A percentile compares a stretch with the other conserved stretches of the same genome.
Conservation (phyloP, 2,113 vertebrate genomes). For the Catharus minimus region DNA sequence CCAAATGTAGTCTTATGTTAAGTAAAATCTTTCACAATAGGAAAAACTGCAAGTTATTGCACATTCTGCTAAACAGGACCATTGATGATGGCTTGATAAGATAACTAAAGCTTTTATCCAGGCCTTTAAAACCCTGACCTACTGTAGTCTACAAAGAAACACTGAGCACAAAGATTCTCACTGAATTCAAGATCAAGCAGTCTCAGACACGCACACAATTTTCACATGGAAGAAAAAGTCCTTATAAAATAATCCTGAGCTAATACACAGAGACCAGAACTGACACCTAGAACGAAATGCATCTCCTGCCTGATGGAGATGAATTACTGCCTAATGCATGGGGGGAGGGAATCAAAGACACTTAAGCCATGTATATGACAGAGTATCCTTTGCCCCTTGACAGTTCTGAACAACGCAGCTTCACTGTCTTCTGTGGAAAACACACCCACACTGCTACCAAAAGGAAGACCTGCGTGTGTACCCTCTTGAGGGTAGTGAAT, state of each 20-base stretch:
- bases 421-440: not conserved
- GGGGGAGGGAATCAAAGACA: rapidly evolving
- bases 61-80: not conserved
- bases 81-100: not conserved
- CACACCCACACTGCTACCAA: too few species aligned
- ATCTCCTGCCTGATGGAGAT: not conserved
- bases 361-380: rapidly evolving
- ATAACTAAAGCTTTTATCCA: not conserved
- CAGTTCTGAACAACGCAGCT: not conserved
- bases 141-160: not conserved
- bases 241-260: not conserved
- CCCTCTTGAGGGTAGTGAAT: not conserved
- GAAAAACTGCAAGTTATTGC: not conserved
- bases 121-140: not conserved
- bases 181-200: not conserved
- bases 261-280: not conserved
- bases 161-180: not conserved
- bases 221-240: not conserved
- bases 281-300: not conserved
- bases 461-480: not conserved
- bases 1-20: not conserved
- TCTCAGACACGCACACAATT: not conserved
- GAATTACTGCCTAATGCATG: rapidly evolving
- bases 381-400: not conserved
- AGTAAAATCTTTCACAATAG: not conserved